A percentile compares a stretch with the other conserved stretches of the same genome.
These are phyloP conservation scores for Larimichthys polyactis DNA, from an alignment of 2,113 vertebrate species.

Conservation along the genomic window DNA sequence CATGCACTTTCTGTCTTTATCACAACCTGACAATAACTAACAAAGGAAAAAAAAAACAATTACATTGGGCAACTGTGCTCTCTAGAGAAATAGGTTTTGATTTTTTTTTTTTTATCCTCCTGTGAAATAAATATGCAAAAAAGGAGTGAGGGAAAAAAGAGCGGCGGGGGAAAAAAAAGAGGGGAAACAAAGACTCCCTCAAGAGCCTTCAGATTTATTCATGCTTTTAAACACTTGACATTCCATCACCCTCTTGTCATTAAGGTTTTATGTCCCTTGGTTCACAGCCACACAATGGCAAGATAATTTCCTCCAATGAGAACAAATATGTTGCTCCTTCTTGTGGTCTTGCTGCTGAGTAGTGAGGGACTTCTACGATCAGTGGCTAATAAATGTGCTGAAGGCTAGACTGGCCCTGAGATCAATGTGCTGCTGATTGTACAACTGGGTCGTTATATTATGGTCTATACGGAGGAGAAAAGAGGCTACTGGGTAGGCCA, in stretches of 20 bases:
- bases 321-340: constrained; percentile 47
- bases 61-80: constrained; percentile 38
- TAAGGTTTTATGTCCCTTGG: constrained; percentile 64
- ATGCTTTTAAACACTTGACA: constrained; percentile 73
- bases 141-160: constrained; percentile 8
- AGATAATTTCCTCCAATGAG: constrained; percentile 64
- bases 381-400: constrained; percentile 71
- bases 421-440: constrained; percentile 76
- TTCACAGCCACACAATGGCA: constrained; percentile 56
- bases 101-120: constrained; percentile 29
- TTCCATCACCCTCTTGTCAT: constrained; percentile 73
- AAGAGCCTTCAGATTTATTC: constrained; percentile 74
- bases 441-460: constrained; percentile 69
- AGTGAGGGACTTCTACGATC: constrained; percentile 51
- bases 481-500: constrained; percentile 70
- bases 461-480: constrained; percentile 67
- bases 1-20: constrained; percentile 12
- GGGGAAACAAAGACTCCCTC: constrained; percentile 59
- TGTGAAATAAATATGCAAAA: constrained; percentile 57
- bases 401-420: constrained; percentile 56
- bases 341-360: constrained; percentile 38
- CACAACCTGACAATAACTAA: constrained; percentile 34
- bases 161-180: constrained; percentile 16
- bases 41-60: constrained; percentile 24
- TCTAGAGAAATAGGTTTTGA: constrained; percentile 40